Conservation (phyloP, 2,888 invertebrate genomes). For the Ennomos fuscantarius region DNA sequence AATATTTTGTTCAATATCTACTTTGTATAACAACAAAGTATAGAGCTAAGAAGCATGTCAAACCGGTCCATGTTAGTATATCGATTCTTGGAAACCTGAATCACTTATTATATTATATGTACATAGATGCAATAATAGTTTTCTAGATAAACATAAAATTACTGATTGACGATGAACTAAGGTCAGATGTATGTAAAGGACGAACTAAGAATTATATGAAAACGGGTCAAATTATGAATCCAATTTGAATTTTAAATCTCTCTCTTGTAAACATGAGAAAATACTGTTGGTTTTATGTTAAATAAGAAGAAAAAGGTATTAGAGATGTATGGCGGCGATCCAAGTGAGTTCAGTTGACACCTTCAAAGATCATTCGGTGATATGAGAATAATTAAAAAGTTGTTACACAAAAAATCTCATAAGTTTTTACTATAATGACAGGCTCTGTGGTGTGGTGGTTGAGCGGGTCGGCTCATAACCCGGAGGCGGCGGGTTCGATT, state of each 20-base stretch:
- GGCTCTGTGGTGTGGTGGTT: too few relatives aligned
- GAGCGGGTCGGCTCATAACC: too few relatives aligned
- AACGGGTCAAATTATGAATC: not conserved
- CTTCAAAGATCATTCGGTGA: not conserved
- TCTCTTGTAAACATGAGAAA: not conserved
- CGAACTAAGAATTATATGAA: not conserved
- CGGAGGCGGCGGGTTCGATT: too few relatives aligned
- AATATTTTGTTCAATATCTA: conserved; percentile 1
- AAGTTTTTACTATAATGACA: too few relatives aligned
- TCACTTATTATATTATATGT: not conserved
- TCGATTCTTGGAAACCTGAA: conserved; percentile 11
- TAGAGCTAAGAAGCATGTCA: conserved; percentile 1
- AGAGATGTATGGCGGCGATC: not conserved
- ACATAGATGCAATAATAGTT: conserved; percentile 9
- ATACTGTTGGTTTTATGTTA: not conserved
- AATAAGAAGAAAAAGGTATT: conserved; percentile 1
- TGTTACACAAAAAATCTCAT: too few relatives aligned
- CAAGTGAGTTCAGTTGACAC: not conserved
- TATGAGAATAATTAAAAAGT: not conserved
- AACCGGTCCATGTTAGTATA: conserved; percentile 15
- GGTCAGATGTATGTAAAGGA: conserved; percentile 11
- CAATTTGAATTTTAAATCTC: not conserved
- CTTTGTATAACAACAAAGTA: conserved; percentile 14
- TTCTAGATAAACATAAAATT: conserved; percentile 19
- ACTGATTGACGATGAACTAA: conserved; percentile 13